These are phyloP conservation scores for Tamandua tetradactyla DNA, from an alignment of 2,797 vertebrate genomes.

Conservation along the genomic window DNA sequence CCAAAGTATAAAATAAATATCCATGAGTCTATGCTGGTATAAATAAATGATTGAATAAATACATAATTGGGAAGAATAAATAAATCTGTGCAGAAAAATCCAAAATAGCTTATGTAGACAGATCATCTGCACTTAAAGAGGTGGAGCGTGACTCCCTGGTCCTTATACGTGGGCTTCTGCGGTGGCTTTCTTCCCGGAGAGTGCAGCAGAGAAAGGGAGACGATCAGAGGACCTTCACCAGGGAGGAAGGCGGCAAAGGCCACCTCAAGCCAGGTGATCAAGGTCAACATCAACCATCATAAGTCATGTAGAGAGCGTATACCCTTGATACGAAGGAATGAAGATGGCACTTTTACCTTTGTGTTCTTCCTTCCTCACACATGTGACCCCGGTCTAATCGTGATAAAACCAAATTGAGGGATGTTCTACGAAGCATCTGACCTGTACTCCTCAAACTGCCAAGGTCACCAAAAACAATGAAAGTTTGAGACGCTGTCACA, in stretches of 20 bases:
- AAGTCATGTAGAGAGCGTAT: rapidly evolving
- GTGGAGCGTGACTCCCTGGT: too few species aligned
- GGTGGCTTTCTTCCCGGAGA: background rate
- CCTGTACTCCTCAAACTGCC: background rate
- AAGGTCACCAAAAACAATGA: background rate
- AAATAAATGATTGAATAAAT: background rate
- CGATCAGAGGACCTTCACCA: background rate
- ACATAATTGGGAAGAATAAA: background rate
- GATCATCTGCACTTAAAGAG: background rate
- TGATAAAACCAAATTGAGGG: background rate
- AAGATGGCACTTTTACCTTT: background rate
- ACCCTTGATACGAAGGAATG: too few species aligned
- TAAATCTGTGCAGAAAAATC: background rate
- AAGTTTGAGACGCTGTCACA: background rate
- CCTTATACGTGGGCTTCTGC: background rate
- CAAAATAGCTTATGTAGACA: background rate
- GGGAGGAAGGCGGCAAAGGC: background rate
- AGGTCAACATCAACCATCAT: background rate
- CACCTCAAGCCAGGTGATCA: background rate
- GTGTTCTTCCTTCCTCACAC: background rate
- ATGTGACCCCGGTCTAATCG: background rate
- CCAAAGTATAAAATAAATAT: background rate
- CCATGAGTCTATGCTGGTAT: background rate
- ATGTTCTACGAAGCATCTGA: background rate
- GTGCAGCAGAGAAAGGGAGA: background rate